Evolutionary conservation across 2,888 invertebrate genomes (phyloP).

Genomic region (Agelastica alni): DNA sequence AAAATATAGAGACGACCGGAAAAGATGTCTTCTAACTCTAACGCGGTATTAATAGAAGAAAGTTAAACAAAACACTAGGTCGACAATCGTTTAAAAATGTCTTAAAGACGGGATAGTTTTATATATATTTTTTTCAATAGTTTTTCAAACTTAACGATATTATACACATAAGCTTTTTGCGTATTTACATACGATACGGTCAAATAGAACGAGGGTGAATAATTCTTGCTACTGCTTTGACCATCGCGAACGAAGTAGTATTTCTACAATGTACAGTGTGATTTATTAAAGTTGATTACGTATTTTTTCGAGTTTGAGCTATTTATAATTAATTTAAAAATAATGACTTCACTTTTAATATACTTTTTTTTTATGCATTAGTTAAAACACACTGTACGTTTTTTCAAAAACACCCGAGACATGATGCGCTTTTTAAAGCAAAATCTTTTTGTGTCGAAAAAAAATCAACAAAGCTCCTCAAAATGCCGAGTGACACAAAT

Average conservation of each 20-base stretch:
- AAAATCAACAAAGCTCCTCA: conserved; percentile 14
- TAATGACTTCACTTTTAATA: too few relatives aligned
- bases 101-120: conserved; percentile 15
- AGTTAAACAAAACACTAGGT: too few relatives aligned
- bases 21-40: background rate
- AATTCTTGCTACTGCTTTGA: conserved; percentile 1
- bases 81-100: conserved; percentile 9
- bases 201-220: conserved; percentile 10
- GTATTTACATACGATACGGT: conserved; percentile 12
- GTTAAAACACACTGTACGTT: too few relatives aligned
- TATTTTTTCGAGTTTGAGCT: too few relatives aligned
- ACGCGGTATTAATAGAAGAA: too few relatives aligned
- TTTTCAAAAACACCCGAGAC: too few relatives aligned
- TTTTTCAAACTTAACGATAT: conserved; percentile 32
- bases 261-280: conserved; percentile 4
- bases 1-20: background rate
- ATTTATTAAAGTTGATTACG: conserved; percentile 3
- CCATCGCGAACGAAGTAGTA: background rate
- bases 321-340: too few relatives aligned
- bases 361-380: too few relatives aligned
- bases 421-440: too few relatives aligned
- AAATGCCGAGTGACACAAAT: background rate
- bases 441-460: too few relatives aligned
- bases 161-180: conserved; percentile 26
- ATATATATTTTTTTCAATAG: conserved; percentile 16